A percentile compares a stretch with the other conserved stretches of the same genome.
Conservation (phyloP, 2,797 vertebrate genomes). For the Myripristis murdjan region DNA sequence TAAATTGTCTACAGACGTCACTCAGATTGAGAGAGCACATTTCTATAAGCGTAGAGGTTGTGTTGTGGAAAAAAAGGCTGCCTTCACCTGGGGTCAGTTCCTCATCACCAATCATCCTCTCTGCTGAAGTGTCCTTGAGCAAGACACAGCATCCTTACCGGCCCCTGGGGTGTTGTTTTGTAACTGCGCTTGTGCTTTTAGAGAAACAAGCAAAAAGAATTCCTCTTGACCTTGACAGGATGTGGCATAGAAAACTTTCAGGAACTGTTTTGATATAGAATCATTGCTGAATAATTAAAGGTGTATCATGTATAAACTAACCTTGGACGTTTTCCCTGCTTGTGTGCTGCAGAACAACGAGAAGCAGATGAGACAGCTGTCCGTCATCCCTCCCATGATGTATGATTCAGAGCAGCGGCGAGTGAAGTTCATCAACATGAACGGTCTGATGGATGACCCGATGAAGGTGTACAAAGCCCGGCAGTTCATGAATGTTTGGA, state of each 20-base stretch:
- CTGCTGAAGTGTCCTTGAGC: no score
- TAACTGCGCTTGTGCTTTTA: background rate
- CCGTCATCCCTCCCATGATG: constrained; percentile 99
- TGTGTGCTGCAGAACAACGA: constrained; percentile 92
- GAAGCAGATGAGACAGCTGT: constrained; percentile 99
- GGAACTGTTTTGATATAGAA: background rate
- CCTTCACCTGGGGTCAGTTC: no score
- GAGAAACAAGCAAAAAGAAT: no score
- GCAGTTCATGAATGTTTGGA: constrained; percentile 99
- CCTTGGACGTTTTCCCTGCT: background rate
- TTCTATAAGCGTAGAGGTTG: background rate
- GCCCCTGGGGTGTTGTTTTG: background rate
- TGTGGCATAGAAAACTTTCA: background rate
- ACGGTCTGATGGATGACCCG: constrained; percentile 98
- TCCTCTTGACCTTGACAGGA: background rate
- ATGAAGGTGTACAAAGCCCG: constrained; percentile 99
- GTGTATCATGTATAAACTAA: background rate
- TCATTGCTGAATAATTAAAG: background rate
- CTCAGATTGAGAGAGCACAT: background rate
- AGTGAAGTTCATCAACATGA: constrained; percentile 99
- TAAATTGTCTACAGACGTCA: background rate
- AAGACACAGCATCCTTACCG: background rate
- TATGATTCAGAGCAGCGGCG: constrained; percentile 96
- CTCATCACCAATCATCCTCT: no score
- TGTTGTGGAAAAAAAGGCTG: background rate